Conservation (phyloP, 2,888 invertebrate genomes). For the Aplocera efformata region DNA sequence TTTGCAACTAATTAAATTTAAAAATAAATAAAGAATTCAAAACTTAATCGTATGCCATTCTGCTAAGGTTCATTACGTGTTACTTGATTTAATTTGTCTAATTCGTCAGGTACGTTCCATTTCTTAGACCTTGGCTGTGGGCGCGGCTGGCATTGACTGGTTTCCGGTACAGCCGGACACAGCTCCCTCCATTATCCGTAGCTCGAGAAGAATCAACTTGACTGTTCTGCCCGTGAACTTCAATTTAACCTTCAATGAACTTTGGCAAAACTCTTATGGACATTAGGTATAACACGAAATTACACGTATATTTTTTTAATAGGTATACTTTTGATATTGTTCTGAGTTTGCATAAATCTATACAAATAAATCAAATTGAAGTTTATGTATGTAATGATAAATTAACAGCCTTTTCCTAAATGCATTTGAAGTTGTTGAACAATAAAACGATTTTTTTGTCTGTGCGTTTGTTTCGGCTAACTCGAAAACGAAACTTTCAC, state of each 20-base stretch:
- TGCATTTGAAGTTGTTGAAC: no score
- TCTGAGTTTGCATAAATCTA: no score
- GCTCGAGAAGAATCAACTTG: slow-evolving; percentile 13
- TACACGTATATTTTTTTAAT: no score
- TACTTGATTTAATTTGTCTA: slow-evolving; percentile 5
- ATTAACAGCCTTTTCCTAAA: no score
- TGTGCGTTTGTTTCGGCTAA: no score
- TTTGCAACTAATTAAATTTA: no score
- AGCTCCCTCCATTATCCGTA: slow-evolving; percentile 5
- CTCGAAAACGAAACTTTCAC: no score
- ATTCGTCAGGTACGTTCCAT: slow-evolving; percentile 45
- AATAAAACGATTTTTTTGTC: no score
- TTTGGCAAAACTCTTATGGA: not conserved
- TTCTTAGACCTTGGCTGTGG: slow-evolving; percentile 68
- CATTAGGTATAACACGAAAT: no score
- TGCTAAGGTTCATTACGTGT: not conserved
- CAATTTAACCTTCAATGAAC: not conserved
- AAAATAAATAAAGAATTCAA: not conserved
- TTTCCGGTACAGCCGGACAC: slow-evolving; percentile 59
- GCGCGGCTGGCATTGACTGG: slow-evolving; percentile 39
- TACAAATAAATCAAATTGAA: no score
- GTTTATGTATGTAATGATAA: no score
- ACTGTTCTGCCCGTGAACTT: not conserved
- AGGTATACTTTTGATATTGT: no score
- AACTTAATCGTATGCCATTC: not conserved